A percentile compares a stretch with the other conserved stretches of the same genome.
These are phyloP conservation scores for Coelinius sp. DNA, from an alignment of 2,888 invertebrate species.

Conservation along the genomic window DNA sequence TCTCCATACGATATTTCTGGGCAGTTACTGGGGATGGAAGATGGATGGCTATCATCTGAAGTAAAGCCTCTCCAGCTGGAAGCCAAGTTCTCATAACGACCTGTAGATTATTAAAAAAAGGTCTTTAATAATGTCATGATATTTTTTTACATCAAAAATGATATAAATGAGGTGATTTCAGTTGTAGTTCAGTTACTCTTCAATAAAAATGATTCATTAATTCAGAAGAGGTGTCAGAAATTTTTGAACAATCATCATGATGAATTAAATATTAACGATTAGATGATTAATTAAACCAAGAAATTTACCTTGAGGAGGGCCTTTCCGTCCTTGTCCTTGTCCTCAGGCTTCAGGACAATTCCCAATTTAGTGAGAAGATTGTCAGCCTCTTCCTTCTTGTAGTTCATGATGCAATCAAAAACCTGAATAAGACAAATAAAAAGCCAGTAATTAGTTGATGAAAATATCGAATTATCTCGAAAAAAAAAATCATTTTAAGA, in stretches of 20 bases:
- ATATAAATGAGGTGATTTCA: slow-evolving; percentile 46
- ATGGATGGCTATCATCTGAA: slow-evolving; percentile 99
- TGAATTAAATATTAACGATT: not conserved
- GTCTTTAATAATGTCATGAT: not conserved
- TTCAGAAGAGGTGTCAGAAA: slow-evolving; percentile 70
- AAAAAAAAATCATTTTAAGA: too few relatives aligned
- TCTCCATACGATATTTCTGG: slow-evolving; percentile 99
- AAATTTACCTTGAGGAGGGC: slow-evolving; percentile 85
- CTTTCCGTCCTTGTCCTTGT: slow-evolving; percentile 97
- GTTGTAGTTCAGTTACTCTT: slow-evolving; percentile 52
- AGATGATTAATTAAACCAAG: not conserved
- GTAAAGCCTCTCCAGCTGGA: slow-evolving; percentile 98
- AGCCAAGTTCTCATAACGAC: slow-evolving; percentile 99
- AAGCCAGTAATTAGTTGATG: not conserved
- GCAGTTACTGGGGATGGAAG: slow-evolving; percentile 99
- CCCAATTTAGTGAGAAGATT: slow-evolving; percentile 91
- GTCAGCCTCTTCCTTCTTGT: slow-evolving; percentile 94
- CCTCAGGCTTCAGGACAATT: slow-evolving; percentile 93
- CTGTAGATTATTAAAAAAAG: slow-evolving; percentile 64
- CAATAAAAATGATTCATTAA: too few relatives aligned
- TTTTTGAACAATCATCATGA: slow-evolving; percentile 61
- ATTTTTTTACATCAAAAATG: not conserved
- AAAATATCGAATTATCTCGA: not conserved
- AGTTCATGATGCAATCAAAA: slow-evolving; percentile 90
- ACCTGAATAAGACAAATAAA: slow-evolving; percentile 69